phyloP scores from a whole-genome alignment of 2,888 invertebrate species.

The Maniola hyperantus region DNA sequence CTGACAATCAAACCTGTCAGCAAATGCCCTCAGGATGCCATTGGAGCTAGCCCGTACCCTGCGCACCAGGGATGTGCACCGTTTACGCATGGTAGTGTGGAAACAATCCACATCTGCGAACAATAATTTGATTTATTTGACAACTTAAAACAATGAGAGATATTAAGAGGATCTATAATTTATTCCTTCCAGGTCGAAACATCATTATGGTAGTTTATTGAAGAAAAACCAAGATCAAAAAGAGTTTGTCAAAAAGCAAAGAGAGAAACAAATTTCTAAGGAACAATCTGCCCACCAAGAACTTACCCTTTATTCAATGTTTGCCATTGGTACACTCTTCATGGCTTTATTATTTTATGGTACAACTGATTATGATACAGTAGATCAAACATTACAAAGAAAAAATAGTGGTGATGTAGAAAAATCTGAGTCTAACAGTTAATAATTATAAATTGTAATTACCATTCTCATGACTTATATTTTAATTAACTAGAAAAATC shows the following conservation, averaged over 20 bases:
- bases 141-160: background rate
- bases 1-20: too few relatives aligned
- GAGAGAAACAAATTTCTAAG: slow-evolving; percentile 43
- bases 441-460: background rate
- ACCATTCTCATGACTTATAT: background rate
- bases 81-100: too few relatives aligned
- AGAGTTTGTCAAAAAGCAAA: slow-evolving; percentile 49
- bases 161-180: background rate
- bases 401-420: slow-evolving; percentile 17
- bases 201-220: slow-evolving; percentile 77
- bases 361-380: slow-evolving; percentile 57
- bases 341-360: slow-evolving; percentile 53
- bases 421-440: slow-evolving; percentile 8
- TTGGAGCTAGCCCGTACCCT: too few relatives aligned
- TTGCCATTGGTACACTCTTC: slow-evolving; percentile 52
- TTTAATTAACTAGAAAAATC: slow-evolving; percentile 5
- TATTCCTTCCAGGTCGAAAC: slow-evolving; percentile 65
- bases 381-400: slow-evolving; percentile 36
- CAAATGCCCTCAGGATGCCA: too few relatives aligned
- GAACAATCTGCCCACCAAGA: slow-evolving; percentile 53
- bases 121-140: slow-evolving; percentile 1
- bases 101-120: too few relatives aligned
- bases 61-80: too few relatives aligned
- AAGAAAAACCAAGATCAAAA: slow-evolving; percentile 57
- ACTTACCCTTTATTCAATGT: slow-evolving; percentile 50